Conservation (phyloP, 2,797 vertebrate genomes). For the Malacoctenus gilli region DNA sequence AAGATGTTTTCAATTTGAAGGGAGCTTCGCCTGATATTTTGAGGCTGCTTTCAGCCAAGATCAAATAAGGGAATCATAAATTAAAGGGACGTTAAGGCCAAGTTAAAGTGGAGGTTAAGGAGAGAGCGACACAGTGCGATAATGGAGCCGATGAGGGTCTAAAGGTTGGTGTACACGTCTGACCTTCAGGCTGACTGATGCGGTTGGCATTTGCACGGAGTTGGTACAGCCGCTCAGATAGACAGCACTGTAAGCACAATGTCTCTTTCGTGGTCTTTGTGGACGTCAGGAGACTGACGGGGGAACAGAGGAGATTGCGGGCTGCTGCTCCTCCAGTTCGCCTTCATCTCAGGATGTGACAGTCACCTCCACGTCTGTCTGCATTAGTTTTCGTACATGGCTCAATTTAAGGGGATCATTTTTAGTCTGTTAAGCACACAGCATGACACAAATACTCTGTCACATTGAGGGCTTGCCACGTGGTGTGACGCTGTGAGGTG, state of each 20-base stretch:
- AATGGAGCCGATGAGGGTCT: conserved; percentile 41
- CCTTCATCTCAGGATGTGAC: conserved; percentile 29
- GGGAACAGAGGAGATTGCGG: conserved; percentile 28
- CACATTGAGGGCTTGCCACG: no score
- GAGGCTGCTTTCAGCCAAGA: no score
- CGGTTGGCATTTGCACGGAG: conserved; percentile 57
- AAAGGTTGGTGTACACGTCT: conserved; percentile 57
- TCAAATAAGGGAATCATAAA: no score
- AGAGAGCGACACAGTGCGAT: conserved; percentile 26
- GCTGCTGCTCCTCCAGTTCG: conserved; percentile 34
- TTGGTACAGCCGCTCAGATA: conserved; percentile 14
- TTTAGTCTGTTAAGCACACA: background rate
- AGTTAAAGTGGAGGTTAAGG: background rate
- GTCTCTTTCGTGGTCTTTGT: conserved; percentile 28
- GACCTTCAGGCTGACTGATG: conserved; percentile 64
- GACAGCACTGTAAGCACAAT: conserved; percentile 23
- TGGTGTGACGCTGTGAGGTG: no score
- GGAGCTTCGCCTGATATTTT: no score
- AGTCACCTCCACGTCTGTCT: background rate
- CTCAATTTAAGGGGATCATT: background rate
- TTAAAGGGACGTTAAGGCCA: conserved; percentile 3
- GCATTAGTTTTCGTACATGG: conserved; percentile 8
- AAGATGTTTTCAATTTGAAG: no score
- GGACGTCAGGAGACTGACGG: conserved; percentile 22
- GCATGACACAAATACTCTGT: background rate